Percentiles rank a stretch among this genome's conserved stretches.
Evolutionary conservation across 1,140 invertebrate genomes (phyloP).

Genomic region (Bombus ignitus): DNA sequence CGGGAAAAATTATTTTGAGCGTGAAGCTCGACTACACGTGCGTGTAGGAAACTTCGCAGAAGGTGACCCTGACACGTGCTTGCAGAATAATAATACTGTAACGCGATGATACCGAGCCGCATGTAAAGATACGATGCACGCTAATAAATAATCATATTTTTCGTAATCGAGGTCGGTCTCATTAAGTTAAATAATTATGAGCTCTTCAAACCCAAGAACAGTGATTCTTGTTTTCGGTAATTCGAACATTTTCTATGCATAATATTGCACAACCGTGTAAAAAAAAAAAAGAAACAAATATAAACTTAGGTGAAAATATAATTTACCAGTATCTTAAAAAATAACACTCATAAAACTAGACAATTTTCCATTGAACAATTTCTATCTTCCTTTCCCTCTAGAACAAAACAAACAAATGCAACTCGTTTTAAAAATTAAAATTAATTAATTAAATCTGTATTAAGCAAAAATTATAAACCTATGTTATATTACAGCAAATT

Average conservation of each 20-base stretch:
- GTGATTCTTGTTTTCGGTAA: not conserved
- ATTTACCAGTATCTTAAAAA: no score
- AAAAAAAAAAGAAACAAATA: no score
- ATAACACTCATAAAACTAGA: not conserved
- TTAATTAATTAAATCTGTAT: no score
- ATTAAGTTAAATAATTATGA: not conserved
- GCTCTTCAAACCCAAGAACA: not conserved
- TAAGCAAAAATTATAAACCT: not conserved
- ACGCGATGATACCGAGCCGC: not conserved
- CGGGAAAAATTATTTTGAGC: constrained; percentile 34
- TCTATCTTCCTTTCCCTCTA: not conserved
- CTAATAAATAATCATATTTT: not conserved
- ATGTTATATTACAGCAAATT: not conserved
- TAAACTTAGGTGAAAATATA: no score
- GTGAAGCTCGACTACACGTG: not conserved
- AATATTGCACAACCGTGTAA: no score
- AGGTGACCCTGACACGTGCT: constrained; percentile 44
- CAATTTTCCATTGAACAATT: not conserved
- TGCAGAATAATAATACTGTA: constrained; percentile 28
- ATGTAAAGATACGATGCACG: not conserved
- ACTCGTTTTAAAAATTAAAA: not conserved
- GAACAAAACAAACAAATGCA: not conserved
- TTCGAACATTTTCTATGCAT: not conserved
- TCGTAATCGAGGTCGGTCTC: constrained; percentile 1
- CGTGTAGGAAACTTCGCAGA: constrained; percentile 6